Evolutionary conservation across 2,113 vertebrate species (phyloP), one percentile per base, ranked within the genome.

Genomic region (Salvelinus alpinus): DNA sequence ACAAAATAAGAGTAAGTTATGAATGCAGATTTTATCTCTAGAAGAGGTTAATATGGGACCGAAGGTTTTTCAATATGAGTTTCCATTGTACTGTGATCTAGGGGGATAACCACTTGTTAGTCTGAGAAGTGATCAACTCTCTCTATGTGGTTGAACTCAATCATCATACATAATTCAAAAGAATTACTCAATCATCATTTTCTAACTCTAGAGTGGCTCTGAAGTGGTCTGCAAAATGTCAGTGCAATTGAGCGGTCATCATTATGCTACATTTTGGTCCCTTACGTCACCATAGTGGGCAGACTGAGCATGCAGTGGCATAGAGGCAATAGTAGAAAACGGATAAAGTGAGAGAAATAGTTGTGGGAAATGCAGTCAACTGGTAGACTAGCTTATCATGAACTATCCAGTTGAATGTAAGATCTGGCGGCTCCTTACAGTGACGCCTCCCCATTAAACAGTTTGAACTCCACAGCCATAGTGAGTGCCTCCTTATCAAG

Each of bases 231-330:
- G 74, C 60, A 54, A 74, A 76, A 51, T 16, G 66, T 85, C 71
- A 70, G 66, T 24, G 75, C 60, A 72, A 51, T 31, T 22, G 57
- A 80, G 51, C 76, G 66, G 54, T 74, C 75, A 70, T 74, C 75
- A 64, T 78, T 66, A 70, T 64, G 18, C 51, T 70, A 76, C 57
- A 44, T 65, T 64, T 74, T 60, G 71, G 69, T 72, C 64, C 25
- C 29, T 83, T 57, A 76, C 72, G 48, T 88, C 80, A 84, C 77
- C 16, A 48, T 6, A 24, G 69, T 1, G 2, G 77, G 70, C 70
- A 81, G 11, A 64, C 72, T 51, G 48, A 51, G 14, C 81, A 64
- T 69, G 27, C 22, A 38, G 71, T 38, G 7, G 12, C 75, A 84
- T 9, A 73, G 70, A 81, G 14, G 27, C 11, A 71, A 72, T 14